Evolutionary conservation across 2,888 invertebrate genomes (phyloP).

Genomic region (Eupithecia insigniata): DNA sequence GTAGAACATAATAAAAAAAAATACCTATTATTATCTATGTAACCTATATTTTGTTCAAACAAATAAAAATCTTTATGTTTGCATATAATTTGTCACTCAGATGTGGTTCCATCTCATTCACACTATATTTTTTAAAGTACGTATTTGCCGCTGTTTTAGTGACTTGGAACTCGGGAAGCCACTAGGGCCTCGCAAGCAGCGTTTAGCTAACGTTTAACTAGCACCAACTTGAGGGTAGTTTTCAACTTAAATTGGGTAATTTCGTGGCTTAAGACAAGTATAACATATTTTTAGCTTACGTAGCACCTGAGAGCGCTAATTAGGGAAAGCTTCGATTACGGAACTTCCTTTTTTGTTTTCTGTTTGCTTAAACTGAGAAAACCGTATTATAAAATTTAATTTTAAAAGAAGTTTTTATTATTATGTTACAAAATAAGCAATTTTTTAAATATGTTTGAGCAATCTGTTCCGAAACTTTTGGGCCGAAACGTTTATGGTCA

Average conservation of each 20-base stretch:
- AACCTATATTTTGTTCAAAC: too few species aligned
- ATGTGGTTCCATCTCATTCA: too few species aligned
- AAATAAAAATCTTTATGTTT: too few species aligned
- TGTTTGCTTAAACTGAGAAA: neutral
- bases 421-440: neutral
- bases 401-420: too few species aligned
- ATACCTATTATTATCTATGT: too few species aligned
- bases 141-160: neutral
- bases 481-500: neutral
- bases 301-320: constrained; percentile 9
- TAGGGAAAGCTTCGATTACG: neutral
- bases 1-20: too few species aligned
- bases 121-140: neutral
- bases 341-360: neutral
- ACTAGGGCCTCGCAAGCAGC: constrained; percentile 54
- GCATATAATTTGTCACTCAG: too few species aligned
- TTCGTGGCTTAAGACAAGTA: constrained; percentile 49
- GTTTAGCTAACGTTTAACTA: constrained; percentile 69
- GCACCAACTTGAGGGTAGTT: constrained; percentile 65
- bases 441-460: neutral
- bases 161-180: constrained; percentile 47
- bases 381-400: too few species aligned
- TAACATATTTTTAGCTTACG: constrained; percentile 56
- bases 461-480: neutral
- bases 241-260: constrained; percentile 72